Evolutionary conservation across 2,113 vertebrate species (phyloP), one percentile per base, ranked within the genome.

Genomic region (Oryzias javanicus): DNA sequence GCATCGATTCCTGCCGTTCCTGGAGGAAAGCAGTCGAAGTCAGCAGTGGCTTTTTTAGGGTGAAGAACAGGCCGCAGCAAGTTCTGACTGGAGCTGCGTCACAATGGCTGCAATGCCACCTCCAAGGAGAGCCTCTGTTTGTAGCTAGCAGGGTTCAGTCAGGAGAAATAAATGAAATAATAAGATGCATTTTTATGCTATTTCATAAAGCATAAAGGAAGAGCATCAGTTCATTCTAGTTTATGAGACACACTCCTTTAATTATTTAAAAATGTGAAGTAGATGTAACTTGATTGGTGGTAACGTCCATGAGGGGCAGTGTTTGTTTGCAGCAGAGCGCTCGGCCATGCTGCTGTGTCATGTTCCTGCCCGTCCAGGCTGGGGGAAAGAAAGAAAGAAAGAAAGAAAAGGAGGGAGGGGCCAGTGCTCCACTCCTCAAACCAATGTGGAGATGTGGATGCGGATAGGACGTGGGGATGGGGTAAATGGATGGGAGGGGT

Each of bases 301-400:
- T 35, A 35, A 12, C 55, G 61, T 49, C 19, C 4, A 18, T 68
- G 44, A 57, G 40, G 24, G 40, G 41, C 10, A 70, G 56, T 72
- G 57, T 57, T 41, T 72, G 60, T 70, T 63, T 77, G 66, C 50
- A 79, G 70, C 68, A 71, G 46, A 68, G 60, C 60, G 67, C 62
- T 58, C 60, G 62, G 51, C 67, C 73, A 71, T 78, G 83, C 75
- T 90, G 85, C 89, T 89, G 88, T 89, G 89, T 91, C 90, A 92
- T 89, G 87, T 76, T 82, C 64, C 64, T 66, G 70, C 57, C 35
- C 35, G 35, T 35, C 49, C 45, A 81, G 56, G 79, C 55, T 68
- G 65, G 77, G 79, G 71, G 42, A 17, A 17, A 12, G 35, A 6
- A 17, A 17, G 46, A 27, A 27, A 27, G 25, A 27, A 27, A 27